Evolutionary conservation across 2,113 vertebrate species (phyloP).

Genomic region (Microcebus jonahi): DNA sequence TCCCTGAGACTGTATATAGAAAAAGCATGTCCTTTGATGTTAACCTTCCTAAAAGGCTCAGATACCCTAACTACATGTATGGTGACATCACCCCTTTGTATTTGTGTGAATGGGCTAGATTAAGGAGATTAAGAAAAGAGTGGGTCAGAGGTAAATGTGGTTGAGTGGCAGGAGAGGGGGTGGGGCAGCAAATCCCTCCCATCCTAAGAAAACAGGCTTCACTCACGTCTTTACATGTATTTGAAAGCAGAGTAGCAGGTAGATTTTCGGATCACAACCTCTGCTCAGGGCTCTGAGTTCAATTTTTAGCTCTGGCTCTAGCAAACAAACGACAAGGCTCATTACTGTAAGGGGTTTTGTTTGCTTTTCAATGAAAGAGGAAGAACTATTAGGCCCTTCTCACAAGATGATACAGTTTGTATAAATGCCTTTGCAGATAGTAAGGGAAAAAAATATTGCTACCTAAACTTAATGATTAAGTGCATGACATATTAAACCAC

Average conservation of each 20-base stretch:
- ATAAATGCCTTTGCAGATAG: not conserved
- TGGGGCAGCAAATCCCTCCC: not conserved
- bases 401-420: not conserved
- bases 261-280: not conserved
- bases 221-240: not conserved
- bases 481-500: not conserved
- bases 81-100: slow-evolving; percentile 54
- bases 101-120: slow-evolving; percentile 60
- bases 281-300: not conserved
- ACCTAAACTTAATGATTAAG: not conserved
- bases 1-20: not conserved
- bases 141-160: slow-evolving; percentile 57
- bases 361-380: not conserved
- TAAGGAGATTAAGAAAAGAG: slow-evolving; percentile 61
- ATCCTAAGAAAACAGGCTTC: not conserved
- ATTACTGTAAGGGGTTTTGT: not conserved
- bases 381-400: not conserved
- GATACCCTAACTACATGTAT: not conserved
- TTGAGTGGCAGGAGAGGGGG: not conserved
- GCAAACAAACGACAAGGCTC: not conserved
- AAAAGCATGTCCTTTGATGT: slow-evolving; percentile 63
- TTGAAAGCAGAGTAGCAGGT: not conserved
- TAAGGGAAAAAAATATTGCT: not conserved
- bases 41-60: slow-evolving; percentile 53
- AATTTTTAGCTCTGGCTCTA: not conserved